Evolutionary conservation across 2,888 invertebrate species (phyloP), one percentile per base, ranked within the genome.

Genomic region (Elgonia sp.): DNA sequence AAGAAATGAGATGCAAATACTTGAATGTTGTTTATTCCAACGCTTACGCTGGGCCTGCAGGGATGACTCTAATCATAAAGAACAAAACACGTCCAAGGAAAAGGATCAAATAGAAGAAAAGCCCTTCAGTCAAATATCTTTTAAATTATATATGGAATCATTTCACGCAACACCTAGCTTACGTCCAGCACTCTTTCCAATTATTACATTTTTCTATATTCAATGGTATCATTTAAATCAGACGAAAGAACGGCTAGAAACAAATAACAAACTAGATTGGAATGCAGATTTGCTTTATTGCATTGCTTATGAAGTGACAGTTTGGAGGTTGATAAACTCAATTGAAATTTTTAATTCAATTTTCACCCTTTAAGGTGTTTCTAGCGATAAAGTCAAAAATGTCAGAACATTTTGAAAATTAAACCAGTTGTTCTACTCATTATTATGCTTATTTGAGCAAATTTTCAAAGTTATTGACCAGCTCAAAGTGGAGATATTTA

Each of bases 1-100:
- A 75, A 87, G 86, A 79, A 89, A 89, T 82, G 84, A 82, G 89
- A 89, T 86, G 89, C 89, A 89, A 86, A 89, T 89, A 84, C 60
- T 9, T 42, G 76, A 70, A 81, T 55, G 73, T 77, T 65, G 60
- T 42, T 67, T 79, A 70, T 84, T 77, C 42, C 40, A 46, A 18
- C 46, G 73, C 55, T 75, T 73, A 70, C 42, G 50, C 53, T 21
- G 57, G 55, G 84, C 89, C 86, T 29, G 81, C 63, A 80, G 84
- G 80, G 21, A 82, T 46, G 55, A 76, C 60, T 86, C 81, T 79
- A 86, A 86, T 89, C 89, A 84, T 82, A 86, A 89, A 86, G 76
- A 89, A 86, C 84, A 84, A 86, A 86, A 89, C 80, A 14, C 53
- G 42, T 83, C 63, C 50, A 29, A 14, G 50, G 60, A 79, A 84